Evolutionary conservation across 2,797 vertebrate species (phyloP), one percentile per base, ranked within the genome.

Genomic region (Megalops cyprinoides): DNA sequence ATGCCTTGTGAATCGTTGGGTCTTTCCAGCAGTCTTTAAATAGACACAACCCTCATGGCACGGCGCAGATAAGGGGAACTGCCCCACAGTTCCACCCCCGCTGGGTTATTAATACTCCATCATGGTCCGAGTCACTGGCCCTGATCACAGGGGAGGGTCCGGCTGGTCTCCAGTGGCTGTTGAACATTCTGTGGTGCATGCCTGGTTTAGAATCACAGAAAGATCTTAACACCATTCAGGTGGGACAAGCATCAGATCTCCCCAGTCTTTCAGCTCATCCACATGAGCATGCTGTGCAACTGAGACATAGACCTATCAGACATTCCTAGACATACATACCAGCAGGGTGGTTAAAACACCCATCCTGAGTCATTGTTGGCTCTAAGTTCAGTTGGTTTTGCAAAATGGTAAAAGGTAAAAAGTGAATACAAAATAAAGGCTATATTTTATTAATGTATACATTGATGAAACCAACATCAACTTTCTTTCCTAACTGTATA

Each of bases 1-100:
- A 15, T 18, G 46, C 18, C 4, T 15, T 20, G 23, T 79, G 67
- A 56, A 49, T 76, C 18, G 51, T 60, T 67, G 42, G 74, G 78
- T 84, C 48, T 85, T 82, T 86, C 83, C 82, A 81, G 37, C 48
- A 46, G 78, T 77, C 78, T 71, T 84, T 77, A 87, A 86, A 83
- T 80, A 77, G 79, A 80, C 42, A 48, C 3, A 15, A 62, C 4
- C 55, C 28, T 67, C 77, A 58, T 46, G 7, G 20, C 34, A 34
- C 42, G 67, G 56, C 31, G 76, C 62, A 81, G 79, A 81, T 83
- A 85, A 69, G 81, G 28, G 83, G 85, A 86, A 86, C 76, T 82
- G 82, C 39, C 84, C 75, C 79, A 39, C 56, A 75, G 56, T 83
- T 44, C 74, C 65, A 55, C 25, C 56, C 55, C 20, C 53, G 28